phyloP scores from a whole-genome alignment of 2,113 vertebrate genomes.

The Guaruba guarouba region DNA sequence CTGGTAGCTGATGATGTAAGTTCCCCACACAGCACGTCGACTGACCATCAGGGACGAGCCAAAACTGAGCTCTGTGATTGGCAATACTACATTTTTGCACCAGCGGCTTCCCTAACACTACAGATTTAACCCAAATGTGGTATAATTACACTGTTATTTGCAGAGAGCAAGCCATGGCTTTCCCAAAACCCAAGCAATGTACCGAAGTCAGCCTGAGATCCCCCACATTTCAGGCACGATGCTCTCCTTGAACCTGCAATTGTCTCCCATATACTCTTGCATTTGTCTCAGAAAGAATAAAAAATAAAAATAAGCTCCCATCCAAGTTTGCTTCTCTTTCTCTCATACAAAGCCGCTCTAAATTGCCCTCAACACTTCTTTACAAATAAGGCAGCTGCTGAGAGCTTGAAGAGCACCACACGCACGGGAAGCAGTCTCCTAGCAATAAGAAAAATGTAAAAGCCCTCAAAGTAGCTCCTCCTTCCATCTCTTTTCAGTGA shows the following conservation, averaged over 20 bases:
- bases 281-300: not conserved
- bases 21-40: not conserved
- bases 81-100: not conserved
- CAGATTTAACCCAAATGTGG: not conserved
- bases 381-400: not conserved
- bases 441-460: conserved; percentile 27
- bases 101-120: not conserved
- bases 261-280: not conserved
- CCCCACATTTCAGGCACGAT: accelerated
- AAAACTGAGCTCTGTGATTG: not conserved
- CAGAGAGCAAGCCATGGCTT: not conserved
- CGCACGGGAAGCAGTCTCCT: not conserved
- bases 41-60: not conserved
- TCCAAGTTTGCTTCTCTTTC: not conserved
- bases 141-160: accelerated
- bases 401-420: not conserved
- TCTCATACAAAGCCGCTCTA: not conserved
- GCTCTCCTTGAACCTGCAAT: not conserved
- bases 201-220: accelerated
- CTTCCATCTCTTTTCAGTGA: not conserved
- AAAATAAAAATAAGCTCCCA: not conserved
- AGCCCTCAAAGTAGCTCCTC: conserved; percentile 27
- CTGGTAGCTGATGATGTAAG: accelerated
- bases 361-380: accelerated
- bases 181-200: accelerated